Evolutionary conservation across 2,888 invertebrate genomes (phyloP).

Genomic region (Endotricha flammealis): DNA sequence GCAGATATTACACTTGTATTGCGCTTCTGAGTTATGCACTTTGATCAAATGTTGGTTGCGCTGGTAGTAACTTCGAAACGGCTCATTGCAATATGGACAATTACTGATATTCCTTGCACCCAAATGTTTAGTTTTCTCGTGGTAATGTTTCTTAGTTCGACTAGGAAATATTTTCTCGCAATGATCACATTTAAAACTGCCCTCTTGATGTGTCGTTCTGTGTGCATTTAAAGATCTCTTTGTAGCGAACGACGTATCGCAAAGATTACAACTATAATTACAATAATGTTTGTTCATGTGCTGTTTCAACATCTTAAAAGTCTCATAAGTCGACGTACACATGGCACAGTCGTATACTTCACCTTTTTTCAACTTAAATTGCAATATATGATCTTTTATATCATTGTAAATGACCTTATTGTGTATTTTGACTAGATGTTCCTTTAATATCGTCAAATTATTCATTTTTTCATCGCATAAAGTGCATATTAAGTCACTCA

Average conservation of each 20-base stretch:
- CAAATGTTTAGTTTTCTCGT: slow-evolving; percentile 57
- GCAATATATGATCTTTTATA: slow-evolving; percentile 56
- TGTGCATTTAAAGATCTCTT: slow-evolving; percentile 53
- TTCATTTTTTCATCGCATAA: slow-evolving; percentile 38
- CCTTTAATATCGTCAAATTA: slow-evolving; percentile 36
- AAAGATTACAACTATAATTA: slow-evolving; percentile 50
- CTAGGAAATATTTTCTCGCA: slow-evolving; percentile 60
- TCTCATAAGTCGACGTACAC: slow-evolving; percentile 57
- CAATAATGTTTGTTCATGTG: slow-evolving; percentile 65
- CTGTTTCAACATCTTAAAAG: slow-evolving; percentile 64
- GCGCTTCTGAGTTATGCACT: slow-evolving; percentile 58
- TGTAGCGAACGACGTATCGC: slow-evolving; percentile 51
- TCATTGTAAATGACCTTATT: slow-evolving; percentile 41
- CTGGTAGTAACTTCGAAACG: slow-evolving; percentile 62
- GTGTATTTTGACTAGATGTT: slow-evolving; percentile 46
- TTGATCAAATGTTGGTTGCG: slow-evolving; percentile 60
- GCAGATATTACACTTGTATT: slow-evolving; percentile 65
- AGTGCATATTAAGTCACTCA: slow-evolving; percentile 38
- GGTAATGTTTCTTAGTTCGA: slow-evolving; percentile 51
- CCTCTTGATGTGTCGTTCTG: slow-evolving; percentile 46
- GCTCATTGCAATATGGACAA: slow-evolving; percentile 55
- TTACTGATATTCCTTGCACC: slow-evolving; percentile 58
- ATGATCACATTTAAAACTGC: slow-evolving; percentile 56
- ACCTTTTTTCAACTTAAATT: slow-evolving; percentile 57
- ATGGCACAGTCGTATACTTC: slow-evolving; percentile 54